Conservation (phyloP, 2,888 invertebrate genomes). For the Carabus problematicus region DNA sequence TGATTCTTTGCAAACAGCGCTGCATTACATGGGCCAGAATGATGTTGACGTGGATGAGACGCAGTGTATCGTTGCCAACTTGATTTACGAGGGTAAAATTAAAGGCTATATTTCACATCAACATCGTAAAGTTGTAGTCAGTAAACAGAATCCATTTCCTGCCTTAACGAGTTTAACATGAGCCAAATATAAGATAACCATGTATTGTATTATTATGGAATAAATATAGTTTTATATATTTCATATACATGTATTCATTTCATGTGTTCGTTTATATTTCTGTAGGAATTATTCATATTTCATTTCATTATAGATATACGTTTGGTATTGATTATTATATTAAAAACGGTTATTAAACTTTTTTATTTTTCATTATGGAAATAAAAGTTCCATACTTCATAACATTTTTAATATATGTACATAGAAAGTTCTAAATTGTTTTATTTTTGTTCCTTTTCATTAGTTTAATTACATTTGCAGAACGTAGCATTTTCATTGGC, state of each 20-base stretch:
- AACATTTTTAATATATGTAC: no score
- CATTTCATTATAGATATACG: not conserved
- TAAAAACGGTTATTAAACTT: not conserved
- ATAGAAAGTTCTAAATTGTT: no score
- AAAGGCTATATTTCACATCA: conserved; percentile 98
- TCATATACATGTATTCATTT: no score
- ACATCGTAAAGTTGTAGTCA: conserved; percentile 96
- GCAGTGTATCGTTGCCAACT: conserved; percentile 94
- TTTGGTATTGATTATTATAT: not conserved
- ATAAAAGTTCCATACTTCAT: no score
- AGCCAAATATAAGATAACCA: conserved; percentile 37
- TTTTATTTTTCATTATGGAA: no score
- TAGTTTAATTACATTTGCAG: no score
- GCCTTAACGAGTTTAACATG: conserved; percentile 69
- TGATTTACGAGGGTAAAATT: conserved; percentile 96
- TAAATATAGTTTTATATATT: conserved; percentile 28
- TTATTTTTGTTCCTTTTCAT: no score
- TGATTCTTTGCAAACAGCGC: conserved; percentile 79
- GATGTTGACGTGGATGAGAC: conserved; percentile 94
- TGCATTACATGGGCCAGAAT: conserved; percentile 80
- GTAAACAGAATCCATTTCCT: conserved; percentile 97
- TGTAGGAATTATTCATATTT: not conserved
- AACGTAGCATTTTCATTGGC: no score
- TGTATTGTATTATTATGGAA: conserved; percentile 19
- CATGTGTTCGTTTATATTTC: not conserved